Evolutionary conservation across 1,140 invertebrate species (phyloP), one percentile per base, ranked within the genome.

Genomic region (Drosophila sturtevanti): DNA sequence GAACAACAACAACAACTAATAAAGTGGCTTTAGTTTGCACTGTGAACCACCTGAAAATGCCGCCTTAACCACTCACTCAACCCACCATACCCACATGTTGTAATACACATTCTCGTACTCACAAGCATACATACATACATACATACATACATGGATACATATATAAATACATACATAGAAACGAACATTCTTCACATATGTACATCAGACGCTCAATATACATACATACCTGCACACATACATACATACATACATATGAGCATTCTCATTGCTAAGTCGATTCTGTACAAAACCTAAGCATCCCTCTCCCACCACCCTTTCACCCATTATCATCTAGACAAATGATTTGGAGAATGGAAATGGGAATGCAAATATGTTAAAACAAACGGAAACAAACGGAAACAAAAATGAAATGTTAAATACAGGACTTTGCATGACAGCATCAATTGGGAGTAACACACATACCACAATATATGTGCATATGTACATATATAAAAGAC

Each of bases 211-310:
- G 35, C 68, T 27, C 63, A 37, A 71, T 44, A 70, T 51, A 71
- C 60, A 72, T 48, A 60, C n/a, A 59, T 59, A 87, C 27, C 1
- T 31, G 6, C 63, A 54, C 38, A 76, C 60, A 63, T 38, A 84
- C 59, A 62, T 34, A 70, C 35, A 67, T 34, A 54, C 54, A 87
- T 48, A 87, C 76, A 77, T 76, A 89, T 89, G 85, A 84, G 85
- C 82, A 87, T 89, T 86, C 82, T 71, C 82, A 86, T 89, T 82
- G 82, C 72, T 86, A 86, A 86, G 84, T 86, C 82, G 82, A 86
- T 87, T 89, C 78, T 64, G 52, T 51, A 56, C 54, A 66, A 66
- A 48, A 51, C 27, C 27, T 63, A 77, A 64, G 44, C 62, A 77
- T 72, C 68, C 52, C 63, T 61, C 54, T 68, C 68, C 63, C 62